Evolutionary conservation across 2,888 invertebrate species (phyloP).

Genomic region (Epsilonema sp.): DNA sequence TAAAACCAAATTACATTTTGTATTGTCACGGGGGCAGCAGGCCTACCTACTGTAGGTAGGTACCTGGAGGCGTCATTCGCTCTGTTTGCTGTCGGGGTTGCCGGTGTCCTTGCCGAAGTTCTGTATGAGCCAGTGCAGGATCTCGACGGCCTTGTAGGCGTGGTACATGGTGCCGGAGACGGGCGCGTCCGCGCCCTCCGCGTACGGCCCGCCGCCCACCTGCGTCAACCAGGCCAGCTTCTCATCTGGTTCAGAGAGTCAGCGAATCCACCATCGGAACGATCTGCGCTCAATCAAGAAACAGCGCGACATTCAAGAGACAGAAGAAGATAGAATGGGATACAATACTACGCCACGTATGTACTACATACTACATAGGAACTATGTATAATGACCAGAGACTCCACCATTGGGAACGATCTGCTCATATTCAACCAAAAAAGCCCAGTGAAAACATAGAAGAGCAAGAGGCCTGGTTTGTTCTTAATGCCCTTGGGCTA

Average conservation of each 20-base stretch:
- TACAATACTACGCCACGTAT: neutral
- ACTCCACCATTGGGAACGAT: too few relatives aligned
- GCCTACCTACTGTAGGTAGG: too few relatives aligned
- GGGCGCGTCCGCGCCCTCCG: conserved; percentile 19
- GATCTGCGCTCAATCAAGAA: conserved; percentile 21
- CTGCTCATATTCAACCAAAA: too few relatives aligned
- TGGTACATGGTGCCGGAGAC: conserved; percentile 27
- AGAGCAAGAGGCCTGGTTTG: too few relatives aligned
- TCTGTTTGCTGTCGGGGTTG: conserved; percentile 12
- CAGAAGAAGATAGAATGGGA: neutral
- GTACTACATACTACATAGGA: neutral
- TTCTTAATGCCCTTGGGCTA: too few relatives aligned
- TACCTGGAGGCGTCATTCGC: conserved; percentile 20
- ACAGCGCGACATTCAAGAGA: neutral
- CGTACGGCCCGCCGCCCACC: conserved; percentile 31
- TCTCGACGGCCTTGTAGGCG: conserved; percentile 33
- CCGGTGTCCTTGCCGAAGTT: conserved; percentile 29
- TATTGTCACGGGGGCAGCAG: too few relatives aligned
- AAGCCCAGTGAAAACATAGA: too few relatives aligned
- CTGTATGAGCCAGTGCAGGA: conserved; percentile 33
- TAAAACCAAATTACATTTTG: too few relatives aligned
- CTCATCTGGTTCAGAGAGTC: conserved; percentile 36
- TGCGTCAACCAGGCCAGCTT: conserved; percentile 31
- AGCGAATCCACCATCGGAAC: conserved; percentile 30
- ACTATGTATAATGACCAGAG: too few relatives aligned